A percentile compares a stretch with the other conserved stretches of the same genome.
Evolutionary conservation across 30 jellyfish, hydroid and myxozoan species (phyloP).

Genomic region (Nemopilema nomurai): DNA sequence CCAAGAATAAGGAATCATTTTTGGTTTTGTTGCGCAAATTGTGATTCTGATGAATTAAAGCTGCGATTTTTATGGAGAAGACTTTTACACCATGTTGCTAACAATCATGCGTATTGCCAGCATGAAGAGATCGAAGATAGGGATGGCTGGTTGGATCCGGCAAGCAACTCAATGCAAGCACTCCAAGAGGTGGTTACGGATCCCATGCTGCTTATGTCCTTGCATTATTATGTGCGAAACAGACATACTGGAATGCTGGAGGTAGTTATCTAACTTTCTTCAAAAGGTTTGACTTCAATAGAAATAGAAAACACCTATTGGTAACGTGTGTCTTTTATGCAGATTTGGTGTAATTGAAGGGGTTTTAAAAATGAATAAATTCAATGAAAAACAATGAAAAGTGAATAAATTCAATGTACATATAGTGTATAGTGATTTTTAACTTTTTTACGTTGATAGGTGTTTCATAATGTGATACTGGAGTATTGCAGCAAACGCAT

Average conservation of each 20-base stretch:
- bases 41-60: constrained; percentile 13
- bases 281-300: background rate
- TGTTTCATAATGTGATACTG: constrained; percentile 1
- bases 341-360: background rate
- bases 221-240: background rate
- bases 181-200: background rate
- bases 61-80: constrained; percentile 16
- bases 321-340: background rate
- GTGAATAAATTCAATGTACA: background rate
- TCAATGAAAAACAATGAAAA: background rate
- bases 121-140: constrained; percentile 25
- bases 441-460: background rate
- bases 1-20: background rate
- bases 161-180: constrained; percentile 6
- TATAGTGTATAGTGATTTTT: too few relatives aligned
- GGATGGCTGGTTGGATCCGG: constrained; percentile 40
- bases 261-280: background rate
- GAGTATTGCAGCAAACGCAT: constrained; percentile 24
- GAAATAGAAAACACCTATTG: background rate
- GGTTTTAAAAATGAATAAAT: background rate
- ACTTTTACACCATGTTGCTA: constrained; percentile 20
- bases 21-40: background rate
- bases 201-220: constrained; percentile 4
- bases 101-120: constrained; percentile 12
- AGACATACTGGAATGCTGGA: background rate